Base-by-base conservation (phyloP, 2,888 invertebrate species). In the Urechis unicinctus region DNA sequence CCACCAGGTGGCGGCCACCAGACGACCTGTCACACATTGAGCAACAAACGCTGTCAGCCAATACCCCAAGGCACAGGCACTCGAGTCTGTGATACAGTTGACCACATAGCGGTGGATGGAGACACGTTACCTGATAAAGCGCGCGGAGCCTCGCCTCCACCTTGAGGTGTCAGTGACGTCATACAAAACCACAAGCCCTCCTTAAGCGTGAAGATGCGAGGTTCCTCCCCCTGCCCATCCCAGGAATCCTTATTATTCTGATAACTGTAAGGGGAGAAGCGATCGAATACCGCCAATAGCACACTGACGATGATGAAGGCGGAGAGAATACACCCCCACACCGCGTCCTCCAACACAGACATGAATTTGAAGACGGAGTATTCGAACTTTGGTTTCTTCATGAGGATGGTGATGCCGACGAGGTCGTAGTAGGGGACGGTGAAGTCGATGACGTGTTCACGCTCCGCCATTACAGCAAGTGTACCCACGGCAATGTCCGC, bases 121-220 rank as follows among this genome's bases (percentile, higher is more conserved):
- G n/a, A n/a, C n/a, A n/a, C n/a, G n/a, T n/a, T 36, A 36, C 36
- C 36, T 0, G 95, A 95, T 0, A 97, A 82, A 78, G 96, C 96
- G 77, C 94, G 93, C 0, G 74, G 75, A 2, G 74, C 71, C 52
- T 75, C 73, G 1, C 74, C 74, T 17, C 75, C 75, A 50, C 75
- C 81, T 75, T 86, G 86, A 0, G 97, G 97, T 0, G 96, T 97
- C 22, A 97, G 80, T 36, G 95, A 96, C 43, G 96, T 96, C 93
- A 97, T 94, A 72, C 96, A 96, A 77, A 97, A 97, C 96, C 96
- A 97, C 0, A 97, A 83, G 71, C 95, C 95, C 78, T 97, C 97
- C 75, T 94, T 95, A 36, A 97, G 79, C 46, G 88, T 91, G 72
- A 97, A 97, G 73, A 93, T 91, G 2, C 96, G 82, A 72, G 94